phyloP scores from a whole-genome alignment of 2,888 invertebrate genomes.

The Macrostomum cliftonense region DNA sequence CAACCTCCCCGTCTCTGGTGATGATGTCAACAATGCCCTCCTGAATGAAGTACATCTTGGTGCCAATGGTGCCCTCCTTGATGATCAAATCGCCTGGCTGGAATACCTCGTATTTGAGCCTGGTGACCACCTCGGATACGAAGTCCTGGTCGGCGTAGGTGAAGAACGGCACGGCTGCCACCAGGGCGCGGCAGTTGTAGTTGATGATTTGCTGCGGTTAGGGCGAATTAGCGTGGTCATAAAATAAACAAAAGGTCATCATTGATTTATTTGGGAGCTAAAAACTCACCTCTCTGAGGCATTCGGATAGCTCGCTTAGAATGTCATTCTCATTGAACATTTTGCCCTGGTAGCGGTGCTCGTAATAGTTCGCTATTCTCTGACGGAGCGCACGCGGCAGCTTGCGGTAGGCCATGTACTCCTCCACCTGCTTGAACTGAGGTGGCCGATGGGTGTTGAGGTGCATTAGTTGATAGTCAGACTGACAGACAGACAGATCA shows the following conservation, averaged over 20 bases:
- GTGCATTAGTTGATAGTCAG: too few relatives aligned
- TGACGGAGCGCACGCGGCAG: conserved; percentile 83
- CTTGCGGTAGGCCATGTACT: conserved; percentile 95
- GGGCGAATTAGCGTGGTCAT: too few relatives aligned
- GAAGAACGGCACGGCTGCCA: conserved; percentile 87
- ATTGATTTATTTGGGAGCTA: too few relatives aligned
- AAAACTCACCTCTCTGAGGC: too few relatives aligned
- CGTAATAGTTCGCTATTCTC: conserved; percentile 90
- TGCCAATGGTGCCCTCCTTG: conserved; percentile 73
- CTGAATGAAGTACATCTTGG: conserved; percentile 94
- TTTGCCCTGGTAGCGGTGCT: conserved; percentile 94
- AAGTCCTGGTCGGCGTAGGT: conserved; percentile 89
- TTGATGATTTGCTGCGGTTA: conserved; percentile 60
- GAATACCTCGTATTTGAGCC: conserved; percentile 82
- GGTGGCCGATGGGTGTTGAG: too few relatives aligned
- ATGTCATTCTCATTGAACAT: conserved; percentile 97
- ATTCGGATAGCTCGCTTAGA: conserved; percentile 77
- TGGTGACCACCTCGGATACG: conserved; percentile 85
- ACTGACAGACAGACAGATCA: too few relatives aligned
- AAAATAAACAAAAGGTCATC: too few relatives aligned
- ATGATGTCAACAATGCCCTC: conserved; percentile 55
- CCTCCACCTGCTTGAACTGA: conserved; percentile 94
- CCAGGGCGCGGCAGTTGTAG: conserved; percentile 84
- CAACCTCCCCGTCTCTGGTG: conserved; percentile 60
- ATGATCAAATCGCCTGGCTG: conserved; percentile 51